A percentile compares a stretch with the other conserved stretches of the same genome.
Evolutionary conservation across 2,888 invertebrate species (phyloP).

Genomic region (Tenthredo notha): DNA sequence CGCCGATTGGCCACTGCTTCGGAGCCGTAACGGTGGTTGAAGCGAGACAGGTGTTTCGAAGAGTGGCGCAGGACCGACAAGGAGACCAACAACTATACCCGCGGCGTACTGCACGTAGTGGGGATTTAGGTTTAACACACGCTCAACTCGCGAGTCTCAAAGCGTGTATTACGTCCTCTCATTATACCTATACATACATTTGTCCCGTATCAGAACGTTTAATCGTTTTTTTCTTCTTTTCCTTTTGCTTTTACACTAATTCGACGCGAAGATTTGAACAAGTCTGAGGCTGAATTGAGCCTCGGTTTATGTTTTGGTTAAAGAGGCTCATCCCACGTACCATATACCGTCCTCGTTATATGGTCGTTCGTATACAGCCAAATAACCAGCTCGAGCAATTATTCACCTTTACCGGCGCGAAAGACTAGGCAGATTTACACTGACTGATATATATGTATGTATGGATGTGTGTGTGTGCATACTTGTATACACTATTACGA

Average conservation of each 20-base stretch:
- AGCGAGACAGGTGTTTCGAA: constrained; percentile 67
- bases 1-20: constrained; percentile 68
- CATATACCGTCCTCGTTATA: neutral
- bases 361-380: neutral
- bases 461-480: neutral
- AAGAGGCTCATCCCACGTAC: constrained; percentile 20
- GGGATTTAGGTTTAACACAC: constrained; percentile 31
- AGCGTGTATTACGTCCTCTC: neutral
- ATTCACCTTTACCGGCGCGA: constrained; percentile 26
- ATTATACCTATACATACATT: constrained; percentile 6
- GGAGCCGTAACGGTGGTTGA: constrained; percentile 65
- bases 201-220: constrained; percentile 9
- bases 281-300: constrained; percentile 2
- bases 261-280: neutral
- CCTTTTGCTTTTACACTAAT: neutral
- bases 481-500: neutral
- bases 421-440: neutral
- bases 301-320: neutral
- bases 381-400: neutral
- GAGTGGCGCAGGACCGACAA: constrained; percentile 52
- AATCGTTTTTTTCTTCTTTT: constrained; percentile 6
- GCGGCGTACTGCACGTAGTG: constrained; percentile 15
- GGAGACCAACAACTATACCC: constrained; percentile 37
- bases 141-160: neutral
- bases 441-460: neutral